phyloP scores from a whole-genome alignment of 2,113 vertebrate species.

The Hiodon alosoides region DNA sequence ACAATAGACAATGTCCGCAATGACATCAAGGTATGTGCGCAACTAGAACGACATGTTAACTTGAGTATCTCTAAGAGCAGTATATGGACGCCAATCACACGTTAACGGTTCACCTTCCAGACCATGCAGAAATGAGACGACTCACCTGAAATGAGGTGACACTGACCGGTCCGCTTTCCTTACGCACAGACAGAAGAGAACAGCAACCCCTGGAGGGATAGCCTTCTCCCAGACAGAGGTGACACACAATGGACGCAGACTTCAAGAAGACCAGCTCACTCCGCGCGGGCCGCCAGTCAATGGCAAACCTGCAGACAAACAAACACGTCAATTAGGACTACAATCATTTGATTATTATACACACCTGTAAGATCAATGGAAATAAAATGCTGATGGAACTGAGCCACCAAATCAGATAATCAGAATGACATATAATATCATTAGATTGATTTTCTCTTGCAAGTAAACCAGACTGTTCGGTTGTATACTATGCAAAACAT shows the following conservation, averaged over 20 bases:
- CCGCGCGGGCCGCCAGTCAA: conserved; percentile 60
- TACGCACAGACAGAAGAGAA: conserved; percentile 42
- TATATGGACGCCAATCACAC: background rate
- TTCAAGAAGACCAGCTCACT: conserved; percentile 60
- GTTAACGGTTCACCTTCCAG: background rate
- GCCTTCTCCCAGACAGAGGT: conserved; percentile 53
- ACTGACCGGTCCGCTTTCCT: conserved; percentile 44
- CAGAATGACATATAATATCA: too few relatives aligned
- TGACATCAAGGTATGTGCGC: too few relatives aligned
- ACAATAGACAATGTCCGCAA: too few relatives aligned
- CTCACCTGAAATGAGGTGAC: conserved; percentile 46
- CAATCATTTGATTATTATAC: too few relatives aligned
- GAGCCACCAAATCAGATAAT: too few relatives aligned
- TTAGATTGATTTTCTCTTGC: too few relatives aligned
- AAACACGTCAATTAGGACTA: too few relatives aligned
- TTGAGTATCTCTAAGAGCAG: background rate
- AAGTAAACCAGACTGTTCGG: too few relatives aligned
- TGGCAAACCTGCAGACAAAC: conserved; percentile 52
- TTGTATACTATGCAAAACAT: too few relatives aligned
- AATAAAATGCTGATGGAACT: too few relatives aligned
- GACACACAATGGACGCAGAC: conserved; percentile 49
- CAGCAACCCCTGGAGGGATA: conserved; percentile 50
- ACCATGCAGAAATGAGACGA: background rate
- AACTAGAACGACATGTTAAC: too few relatives aligned
- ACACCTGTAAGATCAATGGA: too few relatives aligned